Conservation (phyloP, 1,140 invertebrate genomes). For the Drosophila equinoxialis region DNA sequence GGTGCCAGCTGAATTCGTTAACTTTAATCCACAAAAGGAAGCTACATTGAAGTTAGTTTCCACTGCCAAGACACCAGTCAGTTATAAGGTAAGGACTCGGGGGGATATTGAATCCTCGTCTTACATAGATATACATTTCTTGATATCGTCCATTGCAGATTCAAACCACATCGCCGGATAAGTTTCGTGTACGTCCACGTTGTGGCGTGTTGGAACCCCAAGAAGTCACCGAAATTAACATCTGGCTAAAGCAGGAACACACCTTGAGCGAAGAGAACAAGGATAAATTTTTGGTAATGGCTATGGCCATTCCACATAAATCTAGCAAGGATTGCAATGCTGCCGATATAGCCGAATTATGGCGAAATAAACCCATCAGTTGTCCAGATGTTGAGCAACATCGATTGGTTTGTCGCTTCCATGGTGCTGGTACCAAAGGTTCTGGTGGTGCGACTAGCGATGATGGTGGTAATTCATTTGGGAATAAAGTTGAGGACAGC, state of each 20-base stretch:
- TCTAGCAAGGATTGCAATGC: background rate
- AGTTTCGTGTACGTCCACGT: conserved; percentile 94
- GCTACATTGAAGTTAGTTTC: conserved; percentile 53
- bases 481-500: background rate
- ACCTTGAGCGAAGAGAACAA: conserved; percentile 50
- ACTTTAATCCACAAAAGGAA: conserved; percentile 74
- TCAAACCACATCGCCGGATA: conserved; percentile 88
- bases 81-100: conserved; percentile 60
- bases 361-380: conserved; percentile 47
- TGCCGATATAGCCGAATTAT: conserved; percentile 55
- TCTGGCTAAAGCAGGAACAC: conserved; percentile 70
- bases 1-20: conserved; percentile 89
- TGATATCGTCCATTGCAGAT: conserved; percentile 45
- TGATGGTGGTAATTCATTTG: background rate
- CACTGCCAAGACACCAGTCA: conserved; percentile 41
- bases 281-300: conserved; percentile 82
- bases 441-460: background rate
- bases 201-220: conserved; percentile 88
- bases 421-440: conserved; percentile 11
- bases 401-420: conserved; percentile 61
- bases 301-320: conserved; percentile 23
- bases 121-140: too few species aligned
- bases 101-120: conserved; percentile 32
- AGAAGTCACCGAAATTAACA: conserved; percentile 57
- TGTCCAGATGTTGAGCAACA: conserved; percentile 66